Evolutionary conservation across 2,797 vertebrate species (phyloP), one percentile per base, ranked within the genome.

Genomic region (Sebastes melanostomus): DNA sequence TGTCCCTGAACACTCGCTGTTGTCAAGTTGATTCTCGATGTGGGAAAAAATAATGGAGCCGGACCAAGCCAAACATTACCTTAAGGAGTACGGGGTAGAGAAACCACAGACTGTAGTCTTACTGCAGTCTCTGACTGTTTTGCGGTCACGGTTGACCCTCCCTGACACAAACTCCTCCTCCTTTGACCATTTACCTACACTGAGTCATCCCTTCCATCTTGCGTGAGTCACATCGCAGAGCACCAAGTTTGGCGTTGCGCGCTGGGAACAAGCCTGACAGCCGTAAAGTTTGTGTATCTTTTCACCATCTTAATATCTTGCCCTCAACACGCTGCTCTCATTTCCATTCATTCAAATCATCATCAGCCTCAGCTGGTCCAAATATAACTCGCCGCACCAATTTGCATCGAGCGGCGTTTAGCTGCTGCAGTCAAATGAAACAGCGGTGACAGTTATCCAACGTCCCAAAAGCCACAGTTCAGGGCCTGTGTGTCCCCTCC

Each of bases 341-440:
- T 93, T 92, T 94, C 34, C 88, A 81, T 92, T 58, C 66, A 94
- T 90, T 89, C 84, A 94, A 93, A 93, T 88, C 66, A 61, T 52
- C 65, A 46, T 30, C 32, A 20, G 68, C 66, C 52, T 59, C 34
- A 46, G n/a, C 69, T 65, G 20, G 4, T 76, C 75, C 66, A 80
- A 77, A 90, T 85, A 85, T 83, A 86, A 59, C 55, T 61, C 0
- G 10, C 50, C 8, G 20, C 56, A 30, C 5, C 11, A 22, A 84
- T 92, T 92, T 92, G 87, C 82, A 89, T 91, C 1, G 0, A 32
- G 55, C 60, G 13, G 50, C 54, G 8, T 82, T 78, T 68, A 67
- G 77, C 80, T 77, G 50, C 82, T 68, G 62, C 72, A 91, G 81
- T 86, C 86, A 89, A 86, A 88, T 89, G 56, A 69, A 75, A 77